Percentiles rank a stretch among this genome's conserved stretches.
Evolutionary conservation across 2,797 vertebrate genomes (phyloP).

Genomic region (Pipistrellus kuhlii): DNA sequence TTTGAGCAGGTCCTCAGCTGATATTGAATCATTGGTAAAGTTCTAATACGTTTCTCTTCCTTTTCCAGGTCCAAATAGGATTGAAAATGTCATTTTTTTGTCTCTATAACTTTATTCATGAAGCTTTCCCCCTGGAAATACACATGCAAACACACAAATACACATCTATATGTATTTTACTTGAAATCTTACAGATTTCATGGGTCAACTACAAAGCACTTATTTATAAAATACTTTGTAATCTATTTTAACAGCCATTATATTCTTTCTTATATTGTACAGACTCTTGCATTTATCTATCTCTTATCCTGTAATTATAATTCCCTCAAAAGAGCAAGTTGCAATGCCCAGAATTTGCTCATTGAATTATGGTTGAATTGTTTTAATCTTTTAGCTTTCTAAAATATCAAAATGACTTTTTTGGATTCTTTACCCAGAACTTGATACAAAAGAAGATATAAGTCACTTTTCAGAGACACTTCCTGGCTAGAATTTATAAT

Average conservation of each 20-base stretch:
- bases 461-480: conserved; percentile 6
- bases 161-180: not conserved
- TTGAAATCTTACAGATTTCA: not conserved
- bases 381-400: conserved; percentile 52
- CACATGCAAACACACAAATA: not conserved
- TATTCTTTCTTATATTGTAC: conserved; percentile 12
- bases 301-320: conserved; percentile 63
- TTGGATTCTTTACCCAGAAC: not conserved
- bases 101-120: not conserved
- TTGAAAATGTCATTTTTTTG: conserved; percentile 14
- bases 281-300: conserved; percentile 33
- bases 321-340: conserved; percentile 14
- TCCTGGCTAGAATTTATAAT: conserved; percentile 21
- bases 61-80: not conserved
- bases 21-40: not conserved
- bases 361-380: conserved; percentile 32
- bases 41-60: not conserved
- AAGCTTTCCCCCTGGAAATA: not conserved
- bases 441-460: not conserved
- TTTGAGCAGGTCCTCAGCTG: not conserved
- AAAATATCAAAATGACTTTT: conserved; percentile 4
- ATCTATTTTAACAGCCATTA: conserved; percentile 35
- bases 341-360: conserved; percentile 5
- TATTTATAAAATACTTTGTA: conserved; percentile 11
- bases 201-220: not conserved